Evolutionary conservation across 2,888 invertebrate genomes (phyloP), one percentile per base, ranked within the genome.

Genomic region (Deroplatys truncata): DNA sequence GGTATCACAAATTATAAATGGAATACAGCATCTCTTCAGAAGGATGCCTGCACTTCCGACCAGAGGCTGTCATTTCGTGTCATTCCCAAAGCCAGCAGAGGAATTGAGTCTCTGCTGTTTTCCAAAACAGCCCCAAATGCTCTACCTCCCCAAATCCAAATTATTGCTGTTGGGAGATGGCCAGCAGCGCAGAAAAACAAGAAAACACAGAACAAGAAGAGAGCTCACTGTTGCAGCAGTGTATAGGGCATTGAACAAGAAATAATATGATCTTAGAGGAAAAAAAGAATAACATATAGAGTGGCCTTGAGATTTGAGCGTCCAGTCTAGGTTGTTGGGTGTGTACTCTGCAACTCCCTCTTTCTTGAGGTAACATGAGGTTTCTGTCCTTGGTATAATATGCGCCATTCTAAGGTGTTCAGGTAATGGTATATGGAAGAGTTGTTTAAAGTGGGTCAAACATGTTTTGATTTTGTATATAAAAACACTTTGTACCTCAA

Each of bases 251-350:
- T 25, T 72, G 56, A 20, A 72, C 56, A 72, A 25, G 56, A 72
- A 72, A 72, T 72, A 20, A 25, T 72, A 20, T 72, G 56, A 72
- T 72, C 56, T 72, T 72, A 72, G 20, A 72, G 56, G 56, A 72
- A 20, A 72, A 84, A 84, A 84, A 84, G 28, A 84, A 84, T 84
- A 29, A 28, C 28, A 82, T 28, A 28, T 56, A 86, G 86, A 72
- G 87, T 82, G 87, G 87, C 87, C 87, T 87, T 87, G 87, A 83
- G 87, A 87, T 35, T 87, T 35, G 82, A 83, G 35, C 82, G 82
- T 83, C 87, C 31, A 82, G 87, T 82, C 82, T 87, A 31, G 87
- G 87, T 82, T 86, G 86, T 82, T 72, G 56, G 56, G 56, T 56
- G 5, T 56, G 56, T 56, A 20, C 56, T 56, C 56, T 56, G 56